Base-by-base conservation (phyloP, 2,113 vertebrate species). In the Ifrita kowaldi region DNA sequence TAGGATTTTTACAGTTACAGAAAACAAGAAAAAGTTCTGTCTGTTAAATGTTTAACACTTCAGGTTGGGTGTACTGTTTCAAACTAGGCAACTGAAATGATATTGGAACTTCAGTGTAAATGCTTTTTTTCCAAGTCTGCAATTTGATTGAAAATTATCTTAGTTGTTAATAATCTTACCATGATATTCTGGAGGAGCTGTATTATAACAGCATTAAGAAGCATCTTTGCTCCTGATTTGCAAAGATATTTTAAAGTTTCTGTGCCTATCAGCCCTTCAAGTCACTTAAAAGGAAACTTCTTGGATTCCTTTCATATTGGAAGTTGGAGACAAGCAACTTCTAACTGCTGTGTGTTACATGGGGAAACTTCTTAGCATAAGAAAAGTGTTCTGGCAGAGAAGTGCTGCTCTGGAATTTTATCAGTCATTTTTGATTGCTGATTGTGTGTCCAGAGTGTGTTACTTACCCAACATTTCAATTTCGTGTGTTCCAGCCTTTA, bases 401-500 rank as follows among this genome's bases (percentile, higher is more conserved):
- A 28, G 11, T 30, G 41, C 59, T 69, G 22, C 4, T 47, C 33
- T 64, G 59, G 56, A 71, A 23, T 37, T 14, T 21, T 19, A 33
- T 35, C 2, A 4, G 7, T 50, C 0, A 1, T 2, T 57, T 62
- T 60, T 52, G 9, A 28, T 74, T 55, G n/a, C 27, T 16, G 19
- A 5, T 35, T 16, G 3, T 55, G 3, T 57, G 80, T 71, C 64
- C 55, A 9, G 16, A 68, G n/a, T 6, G 4, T 55, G 35, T 24
- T 16, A 9, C 18, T 89, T 26, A 65, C 33, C 35, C 50, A 67
- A 6, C 6, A 14, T 71, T 39, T 92, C 23, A 20, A 4, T 41
- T 37, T 41, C 70, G 68, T 74, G 16, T 71, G 11, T 97, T 93
- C 19, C 97, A 99, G 99, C 99, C 56, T 98, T 99, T 84, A 98